Evolutionary conservation across 2,888 invertebrate species (phyloP).

Genomic region (Plagodis pulveraria): DNA sequence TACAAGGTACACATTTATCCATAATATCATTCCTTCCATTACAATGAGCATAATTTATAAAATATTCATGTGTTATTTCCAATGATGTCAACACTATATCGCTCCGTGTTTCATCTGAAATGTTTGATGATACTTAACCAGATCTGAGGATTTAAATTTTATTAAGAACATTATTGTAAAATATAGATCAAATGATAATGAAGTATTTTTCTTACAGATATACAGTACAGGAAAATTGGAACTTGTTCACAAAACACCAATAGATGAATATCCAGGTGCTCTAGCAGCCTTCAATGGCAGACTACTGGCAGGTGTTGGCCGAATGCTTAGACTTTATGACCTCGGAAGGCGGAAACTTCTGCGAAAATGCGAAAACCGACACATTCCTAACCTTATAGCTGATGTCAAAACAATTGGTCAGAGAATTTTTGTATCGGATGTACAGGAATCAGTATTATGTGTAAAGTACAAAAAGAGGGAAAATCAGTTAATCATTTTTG

Average conservation of each 20-base stretch:
- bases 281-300: slow-evolving; percentile 96
- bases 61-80: slow-evolving; percentile 34
- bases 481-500: slow-evolving; percentile 98
- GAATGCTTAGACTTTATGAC: slow-evolving; percentile 96
- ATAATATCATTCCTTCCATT: background rate
- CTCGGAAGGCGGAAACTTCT: slow-evolving; percentile 96
- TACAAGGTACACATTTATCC: slow-evolving; percentile 85
- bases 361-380: slow-evolving; percentile 98
- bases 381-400: slow-evolving; percentile 97
- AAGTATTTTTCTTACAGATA: slow-evolving; percentile 67
- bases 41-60: background rate
- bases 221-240: slow-evolving; percentile 94
- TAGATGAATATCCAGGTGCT: slow-evolving; percentile 96
- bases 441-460: slow-evolving; percentile 98
- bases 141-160: slow-evolving; percentile 77
- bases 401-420: slow-evolving; percentile 97
- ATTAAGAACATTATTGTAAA: too few relatives aligned
- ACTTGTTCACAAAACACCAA: slow-evolving; percentile 95
- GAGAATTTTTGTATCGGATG: slow-evolving; percentile 97
- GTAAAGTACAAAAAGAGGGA: slow-evolving; percentile 97
- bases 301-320: slow-evolving; percentile 96
- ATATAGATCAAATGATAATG: too few relatives aligned
- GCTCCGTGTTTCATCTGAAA: slow-evolving; percentile 87
- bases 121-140: slow-evolving; percentile 82
- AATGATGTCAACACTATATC: slow-evolving; percentile 72